Conservation (phyloP, 2,888 invertebrate species). For the Parelbella ahira region DNA sequence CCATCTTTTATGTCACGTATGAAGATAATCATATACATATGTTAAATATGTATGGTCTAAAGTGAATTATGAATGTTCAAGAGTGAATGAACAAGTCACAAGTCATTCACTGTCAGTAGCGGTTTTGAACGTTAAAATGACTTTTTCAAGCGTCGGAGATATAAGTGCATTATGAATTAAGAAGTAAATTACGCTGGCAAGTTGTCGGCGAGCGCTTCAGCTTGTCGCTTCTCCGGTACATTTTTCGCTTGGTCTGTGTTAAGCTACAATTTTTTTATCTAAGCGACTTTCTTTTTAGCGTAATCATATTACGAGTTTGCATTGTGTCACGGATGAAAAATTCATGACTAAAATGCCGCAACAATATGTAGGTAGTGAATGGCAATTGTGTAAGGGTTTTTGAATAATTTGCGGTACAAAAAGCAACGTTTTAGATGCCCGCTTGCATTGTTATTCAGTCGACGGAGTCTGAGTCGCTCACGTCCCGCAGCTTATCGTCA, state of each 20-base stretch:
- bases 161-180: conserved; percentile 37
- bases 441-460: conserved; percentile 76
- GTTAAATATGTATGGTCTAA: no score
- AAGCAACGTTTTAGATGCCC: conserved; percentile 62
- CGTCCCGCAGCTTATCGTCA: conserved; percentile 75
- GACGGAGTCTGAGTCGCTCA: conserved; percentile 64
- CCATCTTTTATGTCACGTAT: no score
- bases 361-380: conserved; percentile 27
- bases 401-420: conserved; percentile 24
- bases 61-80: no score
- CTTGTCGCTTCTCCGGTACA: conserved; percentile 35
- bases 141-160: conserved; percentile 25
- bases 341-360: conserved; percentile 45
- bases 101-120: conserved; percentile 23
- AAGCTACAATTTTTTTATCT: conserved; percentile 40
- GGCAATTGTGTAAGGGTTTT: conserved; percentile 34
- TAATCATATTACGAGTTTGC: conserved; percentile 49
- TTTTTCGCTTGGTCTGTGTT: conserved; percentile 39
- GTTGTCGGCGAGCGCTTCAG: conserved; percentile 36
- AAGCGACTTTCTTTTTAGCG: conserved; percentile 42
- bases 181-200: conserved; percentile 46
- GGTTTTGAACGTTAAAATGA: conserved; percentile 21
- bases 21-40: no score
- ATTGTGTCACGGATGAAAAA: conserved; percentile 38
- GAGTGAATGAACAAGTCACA: no score